Percentiles rank a stretch among this genome's conserved stretches.
phyloP scores from a whole-genome alignment of 1,140 invertebrate species.

The Cardiocondyla obscurior region DNA sequence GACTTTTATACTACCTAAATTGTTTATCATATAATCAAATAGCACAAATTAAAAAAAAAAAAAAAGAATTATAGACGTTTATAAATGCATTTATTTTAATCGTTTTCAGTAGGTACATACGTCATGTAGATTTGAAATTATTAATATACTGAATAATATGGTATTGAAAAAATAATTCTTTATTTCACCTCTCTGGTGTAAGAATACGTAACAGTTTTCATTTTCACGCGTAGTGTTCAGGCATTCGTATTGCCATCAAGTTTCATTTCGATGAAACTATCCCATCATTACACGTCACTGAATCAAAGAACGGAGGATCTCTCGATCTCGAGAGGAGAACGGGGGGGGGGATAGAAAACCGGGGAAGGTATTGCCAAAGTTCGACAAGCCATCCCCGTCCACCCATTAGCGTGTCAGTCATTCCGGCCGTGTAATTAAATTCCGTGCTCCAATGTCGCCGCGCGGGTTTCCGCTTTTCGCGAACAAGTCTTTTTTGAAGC shows the following conservation, averaged over 20 bases:
- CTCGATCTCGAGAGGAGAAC: constrained; percentile 19
- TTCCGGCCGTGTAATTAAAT: constrained; percentile 64
- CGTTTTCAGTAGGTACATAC: background rate
- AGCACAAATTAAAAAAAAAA: background rate
- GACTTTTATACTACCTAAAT: background rate
- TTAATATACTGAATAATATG: background rate
- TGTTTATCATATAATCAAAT: background rate
- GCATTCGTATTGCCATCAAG: constrained; percentile 30
- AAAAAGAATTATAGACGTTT: background rate
- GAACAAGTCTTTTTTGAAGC: constrained; percentile 5
- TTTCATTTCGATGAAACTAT: constrained; percentile 41
- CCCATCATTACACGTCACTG: constrained; percentile 54
- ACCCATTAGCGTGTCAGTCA: constrained; percentile 52
- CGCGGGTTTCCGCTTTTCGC: background rate
- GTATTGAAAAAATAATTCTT: background rate
- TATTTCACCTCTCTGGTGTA: background rate
- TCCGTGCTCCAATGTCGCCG: constrained; percentile 38
- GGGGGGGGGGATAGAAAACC: constrained; percentile 34
- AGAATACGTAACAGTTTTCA: constrained; percentile 18
- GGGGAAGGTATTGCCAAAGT: constrained; percentile 54
- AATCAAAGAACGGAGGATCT: constrained; percentile 36
- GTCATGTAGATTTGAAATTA: background rate
- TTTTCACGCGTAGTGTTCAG: background rate
- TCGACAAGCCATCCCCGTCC: constrained; percentile 38
- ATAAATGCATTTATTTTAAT: background rate